Conservation (phyloP, 35 echinoderm and acorn worm species). For the Holothuria glaberrima region DNA sequence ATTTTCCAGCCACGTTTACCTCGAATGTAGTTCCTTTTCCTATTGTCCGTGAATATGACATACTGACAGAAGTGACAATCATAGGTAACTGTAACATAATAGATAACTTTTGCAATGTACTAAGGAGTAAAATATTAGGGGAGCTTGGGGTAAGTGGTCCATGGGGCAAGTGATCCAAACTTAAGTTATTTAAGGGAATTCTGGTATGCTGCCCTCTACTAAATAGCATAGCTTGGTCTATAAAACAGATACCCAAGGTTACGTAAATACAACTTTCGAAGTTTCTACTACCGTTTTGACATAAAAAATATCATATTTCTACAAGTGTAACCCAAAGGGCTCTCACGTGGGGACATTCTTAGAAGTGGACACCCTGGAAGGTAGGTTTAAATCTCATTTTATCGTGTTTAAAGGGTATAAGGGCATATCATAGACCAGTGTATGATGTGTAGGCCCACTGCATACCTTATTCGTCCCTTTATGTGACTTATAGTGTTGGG, state of each 20-base stretch:
- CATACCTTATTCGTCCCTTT: not conserved
- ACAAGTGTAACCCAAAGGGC: not conserved
- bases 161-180: conserved; percentile 41
- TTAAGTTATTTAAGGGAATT: not conserved
- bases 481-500: not conserved
- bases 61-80: too few species aligned
- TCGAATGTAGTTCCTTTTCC: too few species aligned
- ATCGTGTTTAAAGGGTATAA: too few species aligned
- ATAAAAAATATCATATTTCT: not conserved
- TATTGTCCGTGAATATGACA: too few species aligned
- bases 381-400: too few species aligned
- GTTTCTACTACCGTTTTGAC: not conserved
- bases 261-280: not conserved
- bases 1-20: too few species aligned
- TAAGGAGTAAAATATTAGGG: too few species aligned
- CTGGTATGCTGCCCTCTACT: conserved; percentile 21
- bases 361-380: too few species aligned
- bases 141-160: conserved; percentile 33
- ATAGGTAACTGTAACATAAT: too few species aligned
- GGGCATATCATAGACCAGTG: not conserved
- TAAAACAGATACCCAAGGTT: not conserved
- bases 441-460: not conserved
- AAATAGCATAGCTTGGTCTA: not conserved
- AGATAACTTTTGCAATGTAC: too few species aligned
- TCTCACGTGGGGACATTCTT: not conserved